Percentiles rank a stretch among this genome's conserved stretches.
Conservation (phyloP, 2,888 invertebrate genomes). For the Heliothis peltigera region DNA sequence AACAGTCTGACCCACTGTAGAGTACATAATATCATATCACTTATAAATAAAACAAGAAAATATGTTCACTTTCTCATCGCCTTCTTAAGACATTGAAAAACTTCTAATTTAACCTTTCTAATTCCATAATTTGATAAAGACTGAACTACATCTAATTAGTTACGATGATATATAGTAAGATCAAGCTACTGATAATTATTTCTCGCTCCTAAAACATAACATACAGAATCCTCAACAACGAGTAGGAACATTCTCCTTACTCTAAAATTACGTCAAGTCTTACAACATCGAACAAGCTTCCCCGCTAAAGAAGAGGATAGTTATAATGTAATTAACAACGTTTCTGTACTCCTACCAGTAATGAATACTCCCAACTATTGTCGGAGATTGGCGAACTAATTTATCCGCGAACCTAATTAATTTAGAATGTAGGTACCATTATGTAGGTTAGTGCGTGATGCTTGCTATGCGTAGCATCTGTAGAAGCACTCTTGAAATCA, state of each 20-base stretch:
- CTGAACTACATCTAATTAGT: too few relatives aligned
- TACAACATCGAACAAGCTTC: background rate
- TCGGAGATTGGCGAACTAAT: slow-evolving; percentile 26
- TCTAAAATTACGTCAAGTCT: background rate
- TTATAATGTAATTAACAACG: slow-evolving; percentile 38
- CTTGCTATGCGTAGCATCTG: background rate
- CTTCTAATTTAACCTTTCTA: too few relatives aligned
- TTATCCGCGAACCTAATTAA: slow-evolving; percentile 42
- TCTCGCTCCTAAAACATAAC: background rate
- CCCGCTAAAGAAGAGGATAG: slow-evolving; percentile 3
- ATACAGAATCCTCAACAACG: background rate
- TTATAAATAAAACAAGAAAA: too few relatives aligned
- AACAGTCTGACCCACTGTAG: too few relatives aligned
- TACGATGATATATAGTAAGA: too few relatives aligned
- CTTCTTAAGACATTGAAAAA: too few relatives aligned
- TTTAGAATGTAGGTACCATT: slow-evolving; percentile 22
- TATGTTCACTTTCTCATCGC: too few relatives aligned
- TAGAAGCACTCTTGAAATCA: background rate
- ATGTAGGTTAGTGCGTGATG: slow-evolving; percentile 10
- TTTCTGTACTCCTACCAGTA: slow-evolving; percentile 22
- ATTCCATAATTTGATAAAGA: too few relatives aligned
- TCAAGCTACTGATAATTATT: background rate
- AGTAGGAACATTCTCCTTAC: background rate
- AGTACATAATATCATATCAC: too few relatives aligned
- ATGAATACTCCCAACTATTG: slow-evolving; percentile 41